A percentile compares a stretch with the other conserved stretches of the same genome.
These are phyloP conservation scores for Aplocera efformata DNA, from an alignment of 2,888 invertebrate genomes.

Conservation along the genomic window DNA sequence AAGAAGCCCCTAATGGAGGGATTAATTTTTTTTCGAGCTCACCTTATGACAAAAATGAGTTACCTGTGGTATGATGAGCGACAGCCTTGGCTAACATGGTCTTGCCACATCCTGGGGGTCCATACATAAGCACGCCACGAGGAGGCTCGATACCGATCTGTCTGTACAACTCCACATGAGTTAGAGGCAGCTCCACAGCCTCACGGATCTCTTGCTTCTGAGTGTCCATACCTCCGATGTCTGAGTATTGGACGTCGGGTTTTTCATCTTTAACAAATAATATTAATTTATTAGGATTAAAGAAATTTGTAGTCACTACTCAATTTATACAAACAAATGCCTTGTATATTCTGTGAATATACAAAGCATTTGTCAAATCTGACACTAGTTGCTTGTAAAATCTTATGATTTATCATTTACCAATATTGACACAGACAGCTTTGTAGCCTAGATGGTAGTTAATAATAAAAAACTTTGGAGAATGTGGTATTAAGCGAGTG, in stretches of 20 bases:
- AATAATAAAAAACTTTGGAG: too few relatives aligned
- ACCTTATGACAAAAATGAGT: too few relatives aligned
- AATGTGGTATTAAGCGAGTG: too few relatives aligned
- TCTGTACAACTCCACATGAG: constrained; percentile 98
- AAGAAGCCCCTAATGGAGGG: too few relatives aligned
- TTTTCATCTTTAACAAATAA: constrained; percentile 88
- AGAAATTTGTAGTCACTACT: not conserved
- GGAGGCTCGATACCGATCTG: constrained; percentile 99
- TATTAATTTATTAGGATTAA: not conserved
- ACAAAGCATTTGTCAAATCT: too few relatives aligned
- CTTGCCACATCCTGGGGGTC: constrained; percentile 99
- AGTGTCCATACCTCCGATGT: constrained; percentile 99
- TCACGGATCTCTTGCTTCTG: constrained; percentile 99
- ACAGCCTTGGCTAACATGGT: constrained; percentile 99
- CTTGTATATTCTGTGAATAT: too few relatives aligned
- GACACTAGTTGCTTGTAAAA: too few relatives aligned
- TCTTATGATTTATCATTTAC: too few relatives aligned
- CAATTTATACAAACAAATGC: too few relatives aligned
- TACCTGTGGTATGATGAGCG: constrained; percentile 98
- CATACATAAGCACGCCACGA: constrained; percentile 98
- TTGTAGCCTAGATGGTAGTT: too few relatives aligned
- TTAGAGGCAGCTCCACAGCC: constrained; percentile 98
- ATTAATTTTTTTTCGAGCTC: too few relatives aligned
- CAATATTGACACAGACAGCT: too few relatives aligned
- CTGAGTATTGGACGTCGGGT: constrained; percentile 97